Conservation (phyloP, 2,888 invertebrate genomes). For the Himalopsyche kuldschensis region DNA sequence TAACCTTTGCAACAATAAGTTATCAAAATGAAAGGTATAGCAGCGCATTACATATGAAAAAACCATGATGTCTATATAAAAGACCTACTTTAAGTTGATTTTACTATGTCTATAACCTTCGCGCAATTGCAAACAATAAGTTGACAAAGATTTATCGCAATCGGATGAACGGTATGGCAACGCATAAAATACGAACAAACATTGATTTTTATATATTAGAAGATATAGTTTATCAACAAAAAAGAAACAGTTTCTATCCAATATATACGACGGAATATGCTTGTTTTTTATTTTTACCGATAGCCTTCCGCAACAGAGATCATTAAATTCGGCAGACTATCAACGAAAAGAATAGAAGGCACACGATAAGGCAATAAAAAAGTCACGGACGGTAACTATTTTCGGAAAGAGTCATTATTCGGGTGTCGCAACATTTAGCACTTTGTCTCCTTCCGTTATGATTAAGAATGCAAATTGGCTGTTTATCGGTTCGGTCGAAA, state of each 20-base stretch:
- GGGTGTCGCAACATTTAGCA: not conserved
- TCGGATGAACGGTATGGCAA: no score
- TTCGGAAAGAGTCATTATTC: not conserved
- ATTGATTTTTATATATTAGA: no score
- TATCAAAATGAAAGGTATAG: no score
- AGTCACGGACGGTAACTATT: not conserved
- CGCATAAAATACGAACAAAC: no score
- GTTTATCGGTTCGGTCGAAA: not conserved
- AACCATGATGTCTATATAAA: no score
- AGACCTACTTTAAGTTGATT: no score
- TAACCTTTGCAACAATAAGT: no score
- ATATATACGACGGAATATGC: not conserved
- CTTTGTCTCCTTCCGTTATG: not conserved
- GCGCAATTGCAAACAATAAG: no score
- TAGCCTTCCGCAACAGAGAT: not conserved
- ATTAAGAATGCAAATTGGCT: not conserved
- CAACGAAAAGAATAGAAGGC: not conserved
- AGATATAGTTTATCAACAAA: no score
- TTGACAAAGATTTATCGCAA: no score
- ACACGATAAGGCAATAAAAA: not conserved
- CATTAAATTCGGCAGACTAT: not conserved
- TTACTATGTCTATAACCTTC: no score
- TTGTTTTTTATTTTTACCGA: not conserved
- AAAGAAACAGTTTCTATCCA: not conserved
- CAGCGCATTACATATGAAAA: no score